A percentile compares a stretch with the other conserved stretches of the same genome.
These are phyloP conservation scores for Salvator merianae DNA, from an alignment of 2,113 vertebrate genomes.

Conservation along the genomic window DNA sequence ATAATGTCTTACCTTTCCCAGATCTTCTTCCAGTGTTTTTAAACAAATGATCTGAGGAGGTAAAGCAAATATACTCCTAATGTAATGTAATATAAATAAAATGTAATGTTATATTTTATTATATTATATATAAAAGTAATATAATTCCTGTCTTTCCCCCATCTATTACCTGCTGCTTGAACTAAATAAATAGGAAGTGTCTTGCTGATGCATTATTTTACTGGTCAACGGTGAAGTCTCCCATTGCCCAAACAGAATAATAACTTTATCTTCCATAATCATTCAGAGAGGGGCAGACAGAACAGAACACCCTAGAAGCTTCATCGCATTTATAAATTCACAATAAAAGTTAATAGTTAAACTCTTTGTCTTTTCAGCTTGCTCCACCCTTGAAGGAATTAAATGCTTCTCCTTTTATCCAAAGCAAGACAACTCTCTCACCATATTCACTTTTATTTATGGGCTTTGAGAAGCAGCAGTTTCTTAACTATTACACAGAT, in stretches of 20 bases:
- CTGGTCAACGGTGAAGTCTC: conserved; percentile 44
- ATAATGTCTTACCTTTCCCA: conserved; percentile 64
- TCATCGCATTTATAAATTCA: conserved; percentile 46
- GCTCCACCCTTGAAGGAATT: conserved; percentile 55
- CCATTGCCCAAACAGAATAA: conserved; percentile 25
- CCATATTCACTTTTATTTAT: conserved; percentile 58
- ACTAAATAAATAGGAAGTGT: conserved; percentile 42
- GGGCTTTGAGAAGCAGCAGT: conserved; percentile 58
- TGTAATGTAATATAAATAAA: too few relatives aligned
- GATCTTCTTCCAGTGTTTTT: conserved; percentile 44
- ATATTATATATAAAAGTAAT: conserved; percentile 13
- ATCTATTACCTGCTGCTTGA: conserved; percentile 33
- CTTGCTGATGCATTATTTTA: conserved; percentile 42
- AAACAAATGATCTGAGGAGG: conserved; percentile 46
- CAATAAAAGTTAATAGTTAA: conserved; percentile 67
- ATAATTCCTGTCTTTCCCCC: neutral
- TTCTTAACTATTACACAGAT: conserved; percentile 49
- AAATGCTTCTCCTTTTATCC: conserved; percentile 55
- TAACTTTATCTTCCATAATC: conserved; percentile 50
- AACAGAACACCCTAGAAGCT: conserved; percentile 18
- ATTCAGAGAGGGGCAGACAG: conserved; percentile 36
- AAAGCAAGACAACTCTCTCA: conserved; percentile 50
- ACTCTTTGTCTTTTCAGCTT: conserved; percentile 35
- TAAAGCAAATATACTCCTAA: conserved; percentile 25
- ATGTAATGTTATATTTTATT: neutral